These are phyloP conservation scores for Pyrocoelia pectoralis DNA, from an alignment of 2,888 invertebrate genomes.

Conservation along the genomic window DNA sequence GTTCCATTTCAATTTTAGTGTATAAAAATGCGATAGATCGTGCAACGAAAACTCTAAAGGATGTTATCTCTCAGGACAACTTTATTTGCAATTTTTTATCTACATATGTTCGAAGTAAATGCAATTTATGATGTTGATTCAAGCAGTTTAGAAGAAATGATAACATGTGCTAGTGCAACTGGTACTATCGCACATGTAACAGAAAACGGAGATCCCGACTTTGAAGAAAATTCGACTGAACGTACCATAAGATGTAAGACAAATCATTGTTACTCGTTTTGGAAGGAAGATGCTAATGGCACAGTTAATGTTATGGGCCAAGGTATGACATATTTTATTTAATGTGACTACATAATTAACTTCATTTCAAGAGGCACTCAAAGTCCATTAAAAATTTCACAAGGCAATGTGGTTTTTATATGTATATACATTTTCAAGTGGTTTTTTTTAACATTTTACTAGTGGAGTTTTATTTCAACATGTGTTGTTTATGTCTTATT, in stretches of 20 bases:
- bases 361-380: constrained; percentile 31
- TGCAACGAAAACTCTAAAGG: neutral
- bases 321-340: too few species aligned
- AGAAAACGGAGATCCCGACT: constrained; percentile 50
- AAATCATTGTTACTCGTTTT: constrained; percentile 72
- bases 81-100: constrained; percentile 16
- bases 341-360: too few species aligned
- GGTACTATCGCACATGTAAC: constrained; percentile 48
- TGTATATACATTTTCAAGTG: neutral
- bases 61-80: neutral
- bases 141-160: constrained; percentile 36
- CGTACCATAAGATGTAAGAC: constrained; percentile 29
- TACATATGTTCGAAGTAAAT: constrained; percentile 11
- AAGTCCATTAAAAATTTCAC: neutral
- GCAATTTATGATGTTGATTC: constrained; percentile 25
- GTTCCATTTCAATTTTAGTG: neutral
- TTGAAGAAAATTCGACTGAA: constrained; percentile 28
- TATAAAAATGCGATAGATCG: neutral
- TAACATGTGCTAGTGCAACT: constrained; percentile 49
- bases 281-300: constrained; percentile 70
- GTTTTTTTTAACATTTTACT: too few species aligned
- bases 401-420: constrained; percentile 4
- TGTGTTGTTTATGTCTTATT: neutral
- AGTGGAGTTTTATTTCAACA: neutral
- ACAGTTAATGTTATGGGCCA: constrained; percentile 71